A percentile compares a stretch with the other conserved stretches of the same genome.
Conservation (phyloP, 1,140 invertebrate species). For the Calephelis virginiensis region DNA sequence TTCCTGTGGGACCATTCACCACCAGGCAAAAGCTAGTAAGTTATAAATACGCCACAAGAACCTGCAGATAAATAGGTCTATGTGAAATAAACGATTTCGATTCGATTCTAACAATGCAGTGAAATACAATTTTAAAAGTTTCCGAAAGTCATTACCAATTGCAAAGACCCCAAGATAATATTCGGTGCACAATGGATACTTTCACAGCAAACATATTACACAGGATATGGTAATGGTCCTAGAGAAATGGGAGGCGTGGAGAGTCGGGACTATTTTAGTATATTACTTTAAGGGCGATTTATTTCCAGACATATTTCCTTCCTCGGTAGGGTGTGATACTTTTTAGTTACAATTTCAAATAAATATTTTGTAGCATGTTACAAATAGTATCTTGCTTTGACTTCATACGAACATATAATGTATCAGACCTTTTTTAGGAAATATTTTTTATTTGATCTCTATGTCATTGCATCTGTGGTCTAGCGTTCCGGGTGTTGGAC, state of each 20-base stretch:
- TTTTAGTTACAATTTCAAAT: not conserved
- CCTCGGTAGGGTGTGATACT: conserved; percentile 34
- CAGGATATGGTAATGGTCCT: conserved; percentile 74
- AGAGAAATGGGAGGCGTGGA: conserved; percentile 65
- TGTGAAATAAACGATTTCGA: too few relatives aligned
- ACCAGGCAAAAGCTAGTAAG: too few relatives aligned
- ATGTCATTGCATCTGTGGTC: too few relatives aligned
- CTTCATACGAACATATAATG: too few relatives aligned
- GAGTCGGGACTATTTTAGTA: conserved; percentile 66
- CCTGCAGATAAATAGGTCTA: too few relatives aligned
- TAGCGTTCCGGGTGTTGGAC: too few relatives aligned
- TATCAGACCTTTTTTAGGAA: too few relatives aligned
- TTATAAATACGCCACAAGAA: too few relatives aligned
- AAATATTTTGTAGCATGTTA: conserved; percentile 2
- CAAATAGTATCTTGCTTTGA: not conserved
- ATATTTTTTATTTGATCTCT: too few relatives aligned
- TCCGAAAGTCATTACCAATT: not conserved
- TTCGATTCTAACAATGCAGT: not conserved
- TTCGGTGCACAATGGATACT: conserved; percentile 43
- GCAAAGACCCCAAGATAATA: not conserved
- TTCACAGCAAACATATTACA: conserved; percentile 46
- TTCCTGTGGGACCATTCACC: too few relatives aligned
- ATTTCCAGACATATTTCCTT: conserved; percentile 74
- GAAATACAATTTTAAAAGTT: not conserved
- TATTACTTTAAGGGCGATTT: conserved; percentile 69